Base-by-base conservation (phyloP, 1,140 invertebrate species). In the Nephotettix cincticeps region DNA sequence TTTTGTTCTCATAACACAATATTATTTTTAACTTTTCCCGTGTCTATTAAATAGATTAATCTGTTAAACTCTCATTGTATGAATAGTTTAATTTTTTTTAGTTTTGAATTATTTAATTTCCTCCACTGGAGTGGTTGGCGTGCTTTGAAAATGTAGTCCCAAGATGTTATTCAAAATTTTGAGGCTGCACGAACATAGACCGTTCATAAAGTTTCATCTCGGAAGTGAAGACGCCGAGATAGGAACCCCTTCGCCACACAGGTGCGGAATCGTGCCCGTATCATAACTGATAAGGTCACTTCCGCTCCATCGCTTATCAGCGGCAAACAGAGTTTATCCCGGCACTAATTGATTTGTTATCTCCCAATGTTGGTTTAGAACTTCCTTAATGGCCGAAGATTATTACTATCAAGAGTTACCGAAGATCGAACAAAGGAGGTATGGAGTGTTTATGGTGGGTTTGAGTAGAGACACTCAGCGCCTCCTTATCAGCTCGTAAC, bases 261-360 rank as follows among this genome's bases (percentile, higher is more conserved):
- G 47, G 47, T 51, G 47, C 47, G 47, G 47, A 51, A 51, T 6
- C n/a, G 4, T 51, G 4, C 4, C 47, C 21, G 6, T 51, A 51
- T 51, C 47, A 40, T 9, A 17, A 36, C 32, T 19, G 47, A 51
- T 51, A 51, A 51, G 14, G 3, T n/a, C 32, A 36, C 47, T 51
- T 51, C 47, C 47, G 47, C 47, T 21, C 3, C 36, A 6, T 40
- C 4, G 14, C 4, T 51, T 51, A 51, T 51, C 47, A 51, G 4
- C 14, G 6, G 19, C 47, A 51, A 51, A 51, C 47, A 51, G 3
- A 4, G n/a, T 40, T 51, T 51, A 51, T 51, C 47, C n/a, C 3
- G 3, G 47, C 4, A 51, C 47, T 51, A 51, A 51, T 51, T 51
- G 47, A 51, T 51, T 51, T 51, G 47, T 51, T 51, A 51, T 51